Evolutionary conservation across 2,888 invertebrate genomes (phyloP), one percentile per base, ranked within the genome.

Genomic region (Poecilobothrus nobilitatus): DNA sequence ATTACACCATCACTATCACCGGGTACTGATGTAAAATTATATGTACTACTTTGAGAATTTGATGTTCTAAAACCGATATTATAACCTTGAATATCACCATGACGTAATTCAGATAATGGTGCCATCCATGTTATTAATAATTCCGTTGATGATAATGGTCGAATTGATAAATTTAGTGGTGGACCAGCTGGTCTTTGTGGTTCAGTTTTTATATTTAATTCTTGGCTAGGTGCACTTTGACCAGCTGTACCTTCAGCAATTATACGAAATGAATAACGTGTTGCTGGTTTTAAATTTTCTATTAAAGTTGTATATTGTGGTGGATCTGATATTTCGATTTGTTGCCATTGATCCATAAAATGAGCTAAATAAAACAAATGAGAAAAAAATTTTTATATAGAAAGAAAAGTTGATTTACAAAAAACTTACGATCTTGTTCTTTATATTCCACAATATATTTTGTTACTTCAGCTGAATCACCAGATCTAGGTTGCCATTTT

Each of bases 231-330:
- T 2, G 84, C 82, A 76, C 91, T 89, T 75, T 86, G 85, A 0
- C 91, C 91, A 0, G 89, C 89, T 7, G 89, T 87, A 7, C 91
- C 91, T 78, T 90, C 89, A 1, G 91, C 91, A 68, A 90, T 84
- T 6, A 91, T 87, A 37, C 90, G 84, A 73, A 91, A 86, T 10
- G 86, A 82, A 76, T 91, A 92, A 71, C 84, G 84, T 0, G 89
- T 89, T 0, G 89, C 89, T 8, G 89, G 89, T 76, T 88, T 89
- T 4, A 90, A 80, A 75, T 88, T 88, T 76, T 89, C 88, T 70
- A 90, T 85, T 10, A 88, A 77, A 0, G 88, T 86, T 20, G 87
- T 86, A 74, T 86, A 87, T 18, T 85, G 86, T 8, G 88, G 87
- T n/a, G 86, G 85, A 67, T 89, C 88, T 53, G 84, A 84, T 34